Evolutionary conservation across 2,797 vertebrate genomes (phyloP), one percentile per base, ranked within the genome.

Genomic region (Amblyopsis hoosieri): DNA sequence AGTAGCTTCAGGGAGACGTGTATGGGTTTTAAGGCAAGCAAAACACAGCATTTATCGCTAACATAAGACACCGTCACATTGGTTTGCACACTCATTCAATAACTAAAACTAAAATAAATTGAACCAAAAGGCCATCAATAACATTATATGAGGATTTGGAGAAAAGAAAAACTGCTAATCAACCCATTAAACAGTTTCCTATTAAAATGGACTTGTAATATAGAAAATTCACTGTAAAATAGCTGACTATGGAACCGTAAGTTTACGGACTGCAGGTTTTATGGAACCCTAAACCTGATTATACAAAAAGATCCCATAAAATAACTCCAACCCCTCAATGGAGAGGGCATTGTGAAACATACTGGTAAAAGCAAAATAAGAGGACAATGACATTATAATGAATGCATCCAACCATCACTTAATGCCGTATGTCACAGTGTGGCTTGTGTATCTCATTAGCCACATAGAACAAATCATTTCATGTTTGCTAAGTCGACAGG

Each of bases 51-150:
- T 5, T 11, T 29, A 53, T 17, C 23, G 4, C 46, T 47, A 19
- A 47, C 45, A 19, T 6, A 37, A 37, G 4, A 37, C 33, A 37
- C 4, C 33, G 7, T 37, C 33, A 37, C 33, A 37, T 37, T 37
- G 5, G 33, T 37, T 37, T 37, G 33, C 7, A 37, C 33, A 7
- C 33, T 37, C 33, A 37, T 45, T 3, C 45, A 47, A 6, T 23
- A 47, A 58, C 12, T 33, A 29, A 69, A 58, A 59, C 45, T 19
- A 61, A 23, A 23, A 23, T 23, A 23, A 23, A 66, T 69, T 52
- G 33, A 57, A 14, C 17, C 7, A 7, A 37, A 37, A 37, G 33
- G 4, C 33, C 33, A 37, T 50, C 12, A 48, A 66, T 46, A 29
- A 8, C 23, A 52, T 12, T 23, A 71, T 50, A 61, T 15, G 45